Evolutionary conservation across 1,140 invertebrate genomes (phyloP).

Genomic region (Drosophila elegans): DNA sequence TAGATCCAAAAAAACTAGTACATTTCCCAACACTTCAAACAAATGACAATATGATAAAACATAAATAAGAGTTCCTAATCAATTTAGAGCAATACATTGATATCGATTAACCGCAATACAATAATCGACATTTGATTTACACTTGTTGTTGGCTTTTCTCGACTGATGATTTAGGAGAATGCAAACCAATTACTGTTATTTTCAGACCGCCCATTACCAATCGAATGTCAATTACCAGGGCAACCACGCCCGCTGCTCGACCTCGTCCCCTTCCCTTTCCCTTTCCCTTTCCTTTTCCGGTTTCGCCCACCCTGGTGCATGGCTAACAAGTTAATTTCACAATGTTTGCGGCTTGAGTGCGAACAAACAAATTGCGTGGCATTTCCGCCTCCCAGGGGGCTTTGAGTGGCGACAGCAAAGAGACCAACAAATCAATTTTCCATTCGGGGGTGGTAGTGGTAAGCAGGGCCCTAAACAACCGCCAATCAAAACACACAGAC

Average conservation of each 20-base stretch:
- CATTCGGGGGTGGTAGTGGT: neutral
- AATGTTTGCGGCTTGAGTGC: constrained; percentile 61
- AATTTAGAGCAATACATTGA: neutral
- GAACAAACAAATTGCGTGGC: constrained; percentile 72
- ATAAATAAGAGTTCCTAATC: neutral
- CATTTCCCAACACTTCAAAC: too few species aligned
- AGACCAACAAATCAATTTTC: constrained; percentile 66
- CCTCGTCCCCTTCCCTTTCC: neutral
- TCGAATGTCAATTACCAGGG: constrained; percentile 57
- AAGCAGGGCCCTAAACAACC: constrained; percentile 36
- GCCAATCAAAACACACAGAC: constrained; percentile 55
- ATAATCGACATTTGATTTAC: constrained; percentile 3
- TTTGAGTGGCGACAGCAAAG: constrained; percentile 58
- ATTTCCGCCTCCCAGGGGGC: constrained; percentile 29
- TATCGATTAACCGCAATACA: neutral
- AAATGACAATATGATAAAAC: neutral
- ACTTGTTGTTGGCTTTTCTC: constrained; percentile 5
- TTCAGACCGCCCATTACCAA: constrained; percentile 27
- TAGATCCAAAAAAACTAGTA: too few species aligned
- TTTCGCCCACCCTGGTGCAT: constrained; percentile 7
- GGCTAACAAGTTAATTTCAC: constrained; percentile 77
- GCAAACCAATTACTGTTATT: constrained; percentile 30
- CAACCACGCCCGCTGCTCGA: constrained; percentile 15
- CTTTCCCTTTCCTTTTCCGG: neutral
- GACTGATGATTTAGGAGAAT: constrained; percentile 7